phyloP scores from a whole-genome alignment of 92 coral and sea anemone genomes.

The Zoanthus sociatus region DNA sequence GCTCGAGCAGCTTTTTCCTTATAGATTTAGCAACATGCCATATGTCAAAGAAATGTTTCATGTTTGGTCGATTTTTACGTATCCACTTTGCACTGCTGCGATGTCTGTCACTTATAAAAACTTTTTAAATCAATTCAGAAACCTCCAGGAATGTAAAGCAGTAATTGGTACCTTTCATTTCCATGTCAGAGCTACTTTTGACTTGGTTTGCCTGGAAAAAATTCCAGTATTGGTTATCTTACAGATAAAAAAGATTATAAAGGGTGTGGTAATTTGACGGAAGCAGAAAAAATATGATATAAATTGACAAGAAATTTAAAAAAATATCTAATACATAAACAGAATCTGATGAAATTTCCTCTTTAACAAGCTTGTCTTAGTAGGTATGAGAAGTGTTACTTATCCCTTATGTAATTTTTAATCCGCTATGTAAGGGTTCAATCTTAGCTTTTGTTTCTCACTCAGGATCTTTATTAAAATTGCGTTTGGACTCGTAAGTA shows the following conservation, averaged over 20 bases:
- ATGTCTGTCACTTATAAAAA: constrained; percentile 65
- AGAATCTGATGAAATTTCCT: no score
- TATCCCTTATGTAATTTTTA: not conserved
- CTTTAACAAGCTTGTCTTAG: no score
- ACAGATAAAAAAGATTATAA: not conserved
- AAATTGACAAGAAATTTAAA: not conserved
- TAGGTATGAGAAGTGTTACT: no score
- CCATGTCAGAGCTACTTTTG: constrained; percentile 7
- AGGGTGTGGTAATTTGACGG: not conserved
- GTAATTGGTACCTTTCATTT: constrained; percentile 5
- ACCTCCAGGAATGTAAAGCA: constrained; percentile 31
- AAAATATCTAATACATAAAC: not conserved
- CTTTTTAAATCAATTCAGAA: constrained; percentile 3
- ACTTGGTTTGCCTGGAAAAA: constrained; percentile 27
- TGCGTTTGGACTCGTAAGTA: no score
- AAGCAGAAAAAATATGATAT: not conserved
- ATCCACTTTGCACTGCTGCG: constrained; percentile 69
- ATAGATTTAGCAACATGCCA: constrained; percentile 68
- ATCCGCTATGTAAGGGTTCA: not conserved
- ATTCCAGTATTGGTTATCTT: not conserved
- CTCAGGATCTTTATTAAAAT: no score
- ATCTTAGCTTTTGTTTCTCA: no score
- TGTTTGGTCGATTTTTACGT: constrained; percentile 20
- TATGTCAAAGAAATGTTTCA: constrained; percentile 66
- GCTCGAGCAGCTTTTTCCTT: constrained; percentile 55